Evolutionary conservation across 2,888 invertebrate species (phyloP).

Genomic region (Caenorhabditis virilis): DNA sequence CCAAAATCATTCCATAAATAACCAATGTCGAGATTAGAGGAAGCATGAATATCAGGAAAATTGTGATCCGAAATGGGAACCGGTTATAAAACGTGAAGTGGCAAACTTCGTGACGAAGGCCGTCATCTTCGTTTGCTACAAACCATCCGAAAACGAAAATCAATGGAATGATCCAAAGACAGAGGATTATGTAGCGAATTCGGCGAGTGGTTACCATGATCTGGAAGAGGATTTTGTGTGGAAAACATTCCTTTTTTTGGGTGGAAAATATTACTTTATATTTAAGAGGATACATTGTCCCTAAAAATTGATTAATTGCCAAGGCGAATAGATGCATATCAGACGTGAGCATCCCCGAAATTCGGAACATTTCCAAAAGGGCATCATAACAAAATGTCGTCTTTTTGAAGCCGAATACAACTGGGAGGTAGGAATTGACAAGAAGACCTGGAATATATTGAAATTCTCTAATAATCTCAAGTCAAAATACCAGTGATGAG

Average conservation of each 20-base stretch:
- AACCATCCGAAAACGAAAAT: constrained; percentile 54
- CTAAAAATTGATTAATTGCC: constrained; percentile 64
- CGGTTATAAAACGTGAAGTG: constrained; percentile 57
- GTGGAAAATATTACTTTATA: constrained; percentile 59
- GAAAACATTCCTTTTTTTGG: not conserved
- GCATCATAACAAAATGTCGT: constrained; percentile 53
- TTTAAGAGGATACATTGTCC: constrained; percentile 62
- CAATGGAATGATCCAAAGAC: constrained; percentile 60
- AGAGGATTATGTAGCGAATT: constrained; percentile 52
- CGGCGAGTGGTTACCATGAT: constrained; percentile 63
- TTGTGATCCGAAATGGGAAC: constrained; percentile 60
- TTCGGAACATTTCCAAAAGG: constrained; percentile 57
- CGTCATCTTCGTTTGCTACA: constrained; percentile 51
- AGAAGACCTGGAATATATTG: constrained; percentile 54
- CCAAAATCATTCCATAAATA: constrained; percentile 55
- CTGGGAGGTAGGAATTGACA: constrained; percentile 64
- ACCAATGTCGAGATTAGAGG: constrained; percentile 60
- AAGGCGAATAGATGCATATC: constrained; percentile 65
- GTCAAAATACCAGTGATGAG: constrained; percentile 59
- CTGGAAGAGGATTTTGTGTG: constrained; percentile 29
- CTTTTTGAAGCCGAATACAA: constrained; percentile 51
- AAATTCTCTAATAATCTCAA: not conserved
- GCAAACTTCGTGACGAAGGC: constrained; percentile 55
- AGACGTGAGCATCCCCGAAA: constrained; percentile 65
- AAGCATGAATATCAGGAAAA: constrained; percentile 62